A percentile compares a stretch with the other conserved stretches of the same genome.
Evolutionary conservation across 30 jellyfish, hydroid and myxozoan genomes (phyloP).

Genomic region (Aurelia sp.): DNA sequence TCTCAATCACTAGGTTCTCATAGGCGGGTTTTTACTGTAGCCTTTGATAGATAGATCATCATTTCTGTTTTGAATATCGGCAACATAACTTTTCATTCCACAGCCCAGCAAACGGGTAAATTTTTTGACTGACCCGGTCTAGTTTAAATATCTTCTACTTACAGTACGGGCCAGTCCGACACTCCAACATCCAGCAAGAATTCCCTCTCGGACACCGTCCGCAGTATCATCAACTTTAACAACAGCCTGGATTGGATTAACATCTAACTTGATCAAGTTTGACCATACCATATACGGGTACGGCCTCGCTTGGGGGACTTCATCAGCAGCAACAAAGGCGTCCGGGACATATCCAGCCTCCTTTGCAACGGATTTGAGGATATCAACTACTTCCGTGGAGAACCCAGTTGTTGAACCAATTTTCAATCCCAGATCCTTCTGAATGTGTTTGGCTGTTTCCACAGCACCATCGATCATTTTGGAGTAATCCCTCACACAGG

Average conservation of each 20-base stretch:
- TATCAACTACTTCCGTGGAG: conserved; percentile 84
- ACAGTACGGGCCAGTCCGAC: conserved; percentile 98
- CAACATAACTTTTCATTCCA: too few species aligned
- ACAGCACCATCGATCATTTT: conserved; percentile 98
- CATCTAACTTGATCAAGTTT: conserved; percentile 81
- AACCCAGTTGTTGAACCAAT: conserved; percentile 97
- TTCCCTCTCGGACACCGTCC: conserved; percentile 97
- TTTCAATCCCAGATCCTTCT: conserved; percentile 75
- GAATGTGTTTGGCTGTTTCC: conserved; percentile 78
- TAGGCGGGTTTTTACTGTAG: too few species aligned
- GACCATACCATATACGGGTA: conserved; percentile 97
- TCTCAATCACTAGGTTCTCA: too few species aligned
- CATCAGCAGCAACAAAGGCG: conserved; percentile 93
- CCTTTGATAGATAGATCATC: too few species aligned
- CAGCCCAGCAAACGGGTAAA: too few species aligned
- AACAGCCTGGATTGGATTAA: conserved; percentile 95
- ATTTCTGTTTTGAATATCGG: too few species aligned
- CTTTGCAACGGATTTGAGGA: conserved; percentile 67
- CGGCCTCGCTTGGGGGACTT: conserved; percentile 98
- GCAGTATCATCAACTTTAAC: conserved; percentile 97
- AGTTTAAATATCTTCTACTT: not conserved
- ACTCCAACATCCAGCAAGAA: conserved; percentile 97
- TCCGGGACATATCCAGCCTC: conserved; percentile 94
- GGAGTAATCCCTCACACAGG: conserved; percentile 70
- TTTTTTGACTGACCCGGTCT: too few species aligned